phyloP scores from a whole-genome alignment of 2,888 invertebrate species.

The Pseudococcus viburni region DNA sequence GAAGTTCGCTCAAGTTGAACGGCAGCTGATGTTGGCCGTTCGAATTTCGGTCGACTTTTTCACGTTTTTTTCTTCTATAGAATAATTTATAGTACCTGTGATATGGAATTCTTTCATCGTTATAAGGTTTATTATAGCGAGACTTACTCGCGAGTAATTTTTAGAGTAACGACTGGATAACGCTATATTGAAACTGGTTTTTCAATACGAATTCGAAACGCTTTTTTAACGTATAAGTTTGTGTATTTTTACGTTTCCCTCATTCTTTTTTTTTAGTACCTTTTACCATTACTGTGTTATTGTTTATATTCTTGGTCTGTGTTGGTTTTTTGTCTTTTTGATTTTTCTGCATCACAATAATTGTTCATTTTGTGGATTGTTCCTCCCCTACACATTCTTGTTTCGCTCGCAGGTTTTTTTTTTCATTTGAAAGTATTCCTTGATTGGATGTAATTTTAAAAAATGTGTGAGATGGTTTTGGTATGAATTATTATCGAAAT shows the following conservation, averaged over 20 bases:
- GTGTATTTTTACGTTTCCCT: not conserved
- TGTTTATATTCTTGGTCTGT: not conserved
- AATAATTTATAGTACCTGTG: constrained; percentile 37
- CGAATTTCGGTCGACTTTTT: not conserved
- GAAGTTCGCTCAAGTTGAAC: not conserved
- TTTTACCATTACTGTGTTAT: constrained; percentile 29
- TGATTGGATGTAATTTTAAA: not conserved
- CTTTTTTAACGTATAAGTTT: constrained; percentile 26
- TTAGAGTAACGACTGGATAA: not conserved
- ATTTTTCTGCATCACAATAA: constrained; percentile 11
- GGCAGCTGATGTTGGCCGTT: constrained; percentile 41
- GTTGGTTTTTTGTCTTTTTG: not conserved
- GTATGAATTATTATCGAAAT: not conserved
- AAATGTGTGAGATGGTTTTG: not conserved
- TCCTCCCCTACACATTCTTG: not conserved
- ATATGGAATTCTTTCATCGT: constrained; percentile 46
- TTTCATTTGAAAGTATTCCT: not conserved
- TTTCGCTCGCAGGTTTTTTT: not conserved
- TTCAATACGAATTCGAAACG: not conserved
- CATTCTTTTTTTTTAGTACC: not conserved
- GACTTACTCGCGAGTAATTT: not conserved
- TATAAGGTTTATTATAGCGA: not conserved
- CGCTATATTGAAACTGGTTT: not conserved
- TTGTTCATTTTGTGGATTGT: not conserved
- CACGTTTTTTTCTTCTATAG: not conserved